Conservation (phyloP, 2,888 invertebrate species). For the Parnassius apollo region DNA sequence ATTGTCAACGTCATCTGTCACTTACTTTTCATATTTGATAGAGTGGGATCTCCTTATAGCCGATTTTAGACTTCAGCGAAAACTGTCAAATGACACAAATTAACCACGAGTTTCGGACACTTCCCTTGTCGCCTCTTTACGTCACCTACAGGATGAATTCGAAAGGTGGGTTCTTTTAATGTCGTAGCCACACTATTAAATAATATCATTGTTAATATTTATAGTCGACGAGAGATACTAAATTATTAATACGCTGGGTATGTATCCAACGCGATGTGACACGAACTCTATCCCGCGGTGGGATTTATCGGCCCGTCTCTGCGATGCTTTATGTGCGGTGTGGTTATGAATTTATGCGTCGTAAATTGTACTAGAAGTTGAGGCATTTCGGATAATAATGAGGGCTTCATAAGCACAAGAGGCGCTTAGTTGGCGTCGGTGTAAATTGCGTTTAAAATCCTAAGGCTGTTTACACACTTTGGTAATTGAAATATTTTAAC, state of each 20-base stretch:
- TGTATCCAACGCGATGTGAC: not conserved
- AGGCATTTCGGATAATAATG: conserved; percentile 17
- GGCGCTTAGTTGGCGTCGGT: not conserved
- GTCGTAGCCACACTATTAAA: too few species aligned
- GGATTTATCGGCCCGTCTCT: conserved; percentile 13
- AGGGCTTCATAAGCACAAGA: conserved; percentile 12
- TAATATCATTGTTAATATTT: not conserved
- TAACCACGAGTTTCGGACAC: too few species aligned
- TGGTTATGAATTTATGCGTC: conserved; percentile 20
- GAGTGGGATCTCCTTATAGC: too few species aligned
- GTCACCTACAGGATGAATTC: too few species aligned
- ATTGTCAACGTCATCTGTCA: too few species aligned
- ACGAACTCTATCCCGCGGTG: conserved; percentile 3
- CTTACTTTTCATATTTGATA: too few species aligned
- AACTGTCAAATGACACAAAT: too few species aligned
- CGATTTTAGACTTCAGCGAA: too few species aligned
- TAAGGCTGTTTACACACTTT: conserved; percentile 1
- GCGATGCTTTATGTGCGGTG: conserved; percentile 14
- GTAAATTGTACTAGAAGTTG: conserved; percentile 15
- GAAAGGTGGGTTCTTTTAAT: too few species aligned
- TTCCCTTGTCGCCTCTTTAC: too few species aligned
- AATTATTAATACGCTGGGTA: not conserved
- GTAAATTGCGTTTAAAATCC: not conserved
- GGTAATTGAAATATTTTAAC: not conserved
- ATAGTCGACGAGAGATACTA: not conserved